A percentile compares a stretch with the other conserved stretches of the same genome.
Evolutionary conservation across 2,888 invertebrate genomes (phyloP).

Genomic region (Busseola fusca): DNA sequence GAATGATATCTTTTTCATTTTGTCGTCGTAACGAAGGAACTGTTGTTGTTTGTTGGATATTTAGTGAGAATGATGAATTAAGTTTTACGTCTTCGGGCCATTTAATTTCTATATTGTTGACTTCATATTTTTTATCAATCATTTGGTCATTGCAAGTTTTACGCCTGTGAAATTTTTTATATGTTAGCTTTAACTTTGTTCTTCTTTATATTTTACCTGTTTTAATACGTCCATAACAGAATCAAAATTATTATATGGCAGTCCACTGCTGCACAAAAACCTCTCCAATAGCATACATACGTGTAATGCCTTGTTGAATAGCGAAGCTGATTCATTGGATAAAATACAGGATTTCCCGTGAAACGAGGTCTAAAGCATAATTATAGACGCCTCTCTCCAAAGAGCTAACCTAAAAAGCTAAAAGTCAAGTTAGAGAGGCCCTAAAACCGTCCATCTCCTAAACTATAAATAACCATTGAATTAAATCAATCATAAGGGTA

Average conservation of each 20-base stretch:
- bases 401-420: neutral
- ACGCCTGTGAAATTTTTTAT: slow-evolving; percentile 32
- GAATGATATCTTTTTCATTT: slow-evolving; percentile 19
- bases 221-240: neutral
- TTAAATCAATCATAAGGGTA: neutral
- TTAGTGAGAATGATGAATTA: neutral
- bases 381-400: neutral
- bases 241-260: neutral
- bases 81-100: slow-evolving; percentile 33
- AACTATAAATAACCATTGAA: neutral
- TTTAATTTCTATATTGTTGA: slow-evolving; percentile 30
- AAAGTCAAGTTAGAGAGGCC: neutral
- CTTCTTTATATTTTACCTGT: neutral
- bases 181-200: neutral
- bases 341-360: neutral
- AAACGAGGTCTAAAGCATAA: neutral
- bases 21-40: slow-evolving; percentile 7
- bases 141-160: slow-evolving; percentile 37
- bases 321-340: neutral
- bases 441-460: neutral
- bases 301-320: neutral
- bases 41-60: neutral
- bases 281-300: neutral
- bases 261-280: neutral
- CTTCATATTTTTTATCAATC: slow-evolving; percentile 24